phyloP scores from a whole-genome alignment of 1,140 invertebrate species.

The Bombus sylvicola region DNA sequence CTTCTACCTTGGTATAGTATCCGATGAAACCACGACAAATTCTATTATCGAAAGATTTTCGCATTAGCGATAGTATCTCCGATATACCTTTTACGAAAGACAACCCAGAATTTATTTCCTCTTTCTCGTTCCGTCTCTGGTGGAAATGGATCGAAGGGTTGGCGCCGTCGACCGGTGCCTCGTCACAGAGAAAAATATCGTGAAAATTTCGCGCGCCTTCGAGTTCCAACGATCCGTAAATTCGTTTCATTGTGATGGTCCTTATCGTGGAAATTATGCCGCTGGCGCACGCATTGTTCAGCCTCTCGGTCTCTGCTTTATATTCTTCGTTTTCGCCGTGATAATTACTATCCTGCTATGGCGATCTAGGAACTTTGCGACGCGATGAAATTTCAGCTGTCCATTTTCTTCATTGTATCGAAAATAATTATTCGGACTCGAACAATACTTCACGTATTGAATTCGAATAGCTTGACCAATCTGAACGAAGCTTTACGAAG shows the following conservation, averaged over 20 bases:
- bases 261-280: slow-evolving; percentile 26
- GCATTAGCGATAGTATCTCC: slow-evolving; percentile 24
- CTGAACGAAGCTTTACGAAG: no score
- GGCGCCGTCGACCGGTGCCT: background rate
- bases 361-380: background rate
- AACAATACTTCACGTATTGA: background rate
- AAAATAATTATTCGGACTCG: background rate
- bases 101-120: background rate
- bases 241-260: slow-evolving; percentile 35
- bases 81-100: background rate
- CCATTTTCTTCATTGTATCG: background rate
- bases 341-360: slow-evolving; percentile 10
- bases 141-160: slow-evolving; percentile 22
- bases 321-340: background rate
- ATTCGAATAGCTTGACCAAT: background rate
- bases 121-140: background rate
- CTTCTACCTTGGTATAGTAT: no score
- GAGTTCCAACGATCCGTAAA: slow-evolving; percentile 23
- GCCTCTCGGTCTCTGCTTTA: background rate
- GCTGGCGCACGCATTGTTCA: slow-evolving; percentile 22
- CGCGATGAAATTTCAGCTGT: background rate
- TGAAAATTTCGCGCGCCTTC: slow-evolving; percentile 29
- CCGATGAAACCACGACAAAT: background rate
- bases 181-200: slow-evolving; percentile 19
- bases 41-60: slow-evolving; percentile 17